Percentiles rank a stretch among this genome's conserved stretches.
phyloP scores from a whole-genome alignment of 2,797 vertebrate genomes.

The Micropoecilia bifurca region DNA sequence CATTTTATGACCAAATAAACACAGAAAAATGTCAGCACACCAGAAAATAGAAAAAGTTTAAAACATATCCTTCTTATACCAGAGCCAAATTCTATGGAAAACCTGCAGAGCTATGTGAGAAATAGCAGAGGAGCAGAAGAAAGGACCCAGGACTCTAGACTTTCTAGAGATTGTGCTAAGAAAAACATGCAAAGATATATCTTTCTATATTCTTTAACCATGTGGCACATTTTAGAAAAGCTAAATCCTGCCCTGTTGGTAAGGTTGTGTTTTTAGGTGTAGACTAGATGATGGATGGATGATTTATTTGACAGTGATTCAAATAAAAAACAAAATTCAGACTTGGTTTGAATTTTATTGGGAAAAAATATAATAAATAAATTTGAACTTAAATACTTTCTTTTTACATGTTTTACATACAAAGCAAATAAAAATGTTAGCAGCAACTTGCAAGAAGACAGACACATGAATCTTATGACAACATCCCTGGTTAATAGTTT shows the following conservation, averaged over 20 bases:
- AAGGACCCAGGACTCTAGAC: background rate
- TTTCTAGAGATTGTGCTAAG: background rate
- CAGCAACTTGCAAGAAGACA: slow-evolving; percentile 9
- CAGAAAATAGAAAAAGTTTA: background rate
- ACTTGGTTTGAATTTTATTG: slow-evolving; percentile 46
- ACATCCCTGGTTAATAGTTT: slow-evolving; percentile 3
- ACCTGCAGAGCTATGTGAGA: background rate
- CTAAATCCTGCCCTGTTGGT: background rate
- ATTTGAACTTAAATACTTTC: slow-evolving; percentile 56
- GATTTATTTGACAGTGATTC: background rate
- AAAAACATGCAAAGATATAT: background rate
- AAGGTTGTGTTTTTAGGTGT: background rate
- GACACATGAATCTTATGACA: slow-evolving; percentile 16
- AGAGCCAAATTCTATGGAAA: background rate
- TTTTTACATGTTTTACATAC: background rate
- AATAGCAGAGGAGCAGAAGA: background rate
- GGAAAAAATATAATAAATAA: slow-evolving; percentile 62
- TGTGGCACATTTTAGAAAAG: background rate
- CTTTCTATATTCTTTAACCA: background rate
- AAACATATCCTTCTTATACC: no score
- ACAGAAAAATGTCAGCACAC: background rate
- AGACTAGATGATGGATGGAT: background rate
- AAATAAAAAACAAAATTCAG: slow-evolving; percentile 3
- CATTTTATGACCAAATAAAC: background rate
- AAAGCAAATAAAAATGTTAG: slow-evolving; percentile 6